Base-by-base conservation (phyloP, 1,140 invertebrate species). In the Eueides isabella region DNA sequence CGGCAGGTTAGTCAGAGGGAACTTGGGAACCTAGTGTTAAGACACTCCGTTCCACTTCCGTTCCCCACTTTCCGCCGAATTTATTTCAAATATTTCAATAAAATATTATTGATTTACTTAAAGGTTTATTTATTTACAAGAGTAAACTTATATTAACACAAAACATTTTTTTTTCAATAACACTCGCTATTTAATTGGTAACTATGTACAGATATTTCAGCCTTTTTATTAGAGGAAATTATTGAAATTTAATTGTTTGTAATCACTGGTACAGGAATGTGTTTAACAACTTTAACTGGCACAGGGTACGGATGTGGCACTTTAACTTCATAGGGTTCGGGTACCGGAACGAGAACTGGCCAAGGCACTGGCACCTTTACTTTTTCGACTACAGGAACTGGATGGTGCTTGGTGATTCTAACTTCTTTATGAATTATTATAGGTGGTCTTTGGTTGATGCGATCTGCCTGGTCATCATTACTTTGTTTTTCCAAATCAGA, bases 261-360 rank as follows among this genome's bases (percentile, higher is more conserved):
- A 30, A 63, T 16, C 9, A 80, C 48, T 19, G 79, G 79, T 2
- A 80, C 66, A 35, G 84, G 75, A 26, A 84, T 64, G 63, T 79
- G 81, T 74, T 69, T 86, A 16, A 81, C 30, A 28, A 81, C 71
- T 74, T 86, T 79, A 5, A 81, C 26, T 16, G 83, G 84, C 30
- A 83, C 80, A 12, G 81, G 75, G 33, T 80, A 83, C 1, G 81
- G 81, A 23, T 85, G 79, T 1, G 83, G 81, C 4, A 83, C 77
- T 72, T 83, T 85, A 2, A 84, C 81, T 75, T 85, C 78, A 35
- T 81, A 80, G 1, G 81, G 82, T n/a, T 81, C 72, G 26, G 78
- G 83, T 30, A 85, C 67, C 14, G 81, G 84, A 23, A 84, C 75
- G 16, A 84, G 67, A 19, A 80, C 74, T 30, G 83, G 82, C 9